Evolutionary conservation across 2,797 vertebrate genomes (phyloP), one percentile per base, ranked within the genome.

Genomic region (Gobio occitaniae): DNA sequence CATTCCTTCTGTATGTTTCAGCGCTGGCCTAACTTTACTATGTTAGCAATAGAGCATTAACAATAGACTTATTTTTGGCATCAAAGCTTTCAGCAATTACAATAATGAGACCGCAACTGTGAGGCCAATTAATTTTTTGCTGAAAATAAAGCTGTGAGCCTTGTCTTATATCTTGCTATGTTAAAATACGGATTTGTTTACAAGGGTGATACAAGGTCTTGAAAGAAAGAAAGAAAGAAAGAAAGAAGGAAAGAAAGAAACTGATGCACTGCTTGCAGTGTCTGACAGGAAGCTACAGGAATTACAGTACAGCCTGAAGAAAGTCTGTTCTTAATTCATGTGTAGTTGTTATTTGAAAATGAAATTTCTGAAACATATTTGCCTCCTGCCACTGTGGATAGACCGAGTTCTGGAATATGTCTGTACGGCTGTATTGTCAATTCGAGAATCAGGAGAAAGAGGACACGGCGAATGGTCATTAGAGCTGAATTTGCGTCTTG

Each of bases 331-430:
- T 52, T 79, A 74, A 66, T 84, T 78, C 50, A 74, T 74, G 21
- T n/a, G 79, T 80, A 80, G 69, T 77, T 78, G 6, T 74, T 44
- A 47, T 66, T 86, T 81, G 48, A 76, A 48, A 52, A 54, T 56
- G 1, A 75, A 74, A 85, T 79, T 52, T 65, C 56, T 68, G 21
- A 75, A 86, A 75, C 21, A 47, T 29, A 36, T 32, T 38, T 78
- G 50, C 68, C 68, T 59, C 38, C 19, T 75, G 80, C 61, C 47
- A 78, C 65, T 54, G 36, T 63, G 47, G 41, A 87, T 68, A 56
- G 78, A 85, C 79, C 50, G 3, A 61, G 17, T 78, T 70, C 72
- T 82, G 72, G 59, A 81, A 61, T 83, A 65, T 74, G 61, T 69
- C 59, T 68, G 44, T 82, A 68, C 8, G 36, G 71, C 44, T 74